Evolutionary conservation across 2,888 invertebrate genomes (phyloP), one percentile per base, ranked within the genome.

Genomic region (Cenopis cana): DNA sequence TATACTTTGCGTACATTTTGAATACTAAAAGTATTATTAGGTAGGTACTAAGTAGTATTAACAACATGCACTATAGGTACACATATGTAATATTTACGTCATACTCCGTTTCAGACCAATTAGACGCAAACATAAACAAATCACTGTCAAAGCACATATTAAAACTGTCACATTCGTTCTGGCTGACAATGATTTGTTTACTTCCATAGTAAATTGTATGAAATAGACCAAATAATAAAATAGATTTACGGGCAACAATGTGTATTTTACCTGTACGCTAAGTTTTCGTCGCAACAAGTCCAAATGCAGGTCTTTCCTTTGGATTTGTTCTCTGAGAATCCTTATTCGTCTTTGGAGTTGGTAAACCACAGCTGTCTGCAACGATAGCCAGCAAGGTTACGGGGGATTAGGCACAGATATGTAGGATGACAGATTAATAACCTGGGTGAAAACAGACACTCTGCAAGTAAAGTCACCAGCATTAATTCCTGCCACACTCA

Each of bases 251-350:
- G 2, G 46, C n/a, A n/a, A 49, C n/a, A 50, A 50, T 20, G 38
- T 12, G n/a, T 29, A 33, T 41, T 74, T 68, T 85, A 98, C 98
- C 86, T 98, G 96, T 14, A 98, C 94, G 71, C 96, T 96, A 66
- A 98, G 92, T 88, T 99, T 99, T 77, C 98, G 96, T 55, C 98
- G 94, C 60, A 98, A 91, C 72, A 98, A 94, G 88, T 99, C 98
- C 82, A 98, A 91, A 85, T 99, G 98, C 52, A 98, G 94, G 84
- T 99, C 99, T 81, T 98, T 96, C 70, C 98, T 95, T 83, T 98
- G 98, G 38, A 98, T 94, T 86, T 99, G 98, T 84, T 98, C 98
- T 62, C 98, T 95, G 14, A 98, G 90, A 9, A 97, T 96, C 76
- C 98, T 95, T 49, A 98, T 96, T 75, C 98, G 95, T 73, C 98